Evolutionary conservation across 2,888 invertebrate genomes (phyloP).

Genomic region (Acronicta aceris): DNA sequence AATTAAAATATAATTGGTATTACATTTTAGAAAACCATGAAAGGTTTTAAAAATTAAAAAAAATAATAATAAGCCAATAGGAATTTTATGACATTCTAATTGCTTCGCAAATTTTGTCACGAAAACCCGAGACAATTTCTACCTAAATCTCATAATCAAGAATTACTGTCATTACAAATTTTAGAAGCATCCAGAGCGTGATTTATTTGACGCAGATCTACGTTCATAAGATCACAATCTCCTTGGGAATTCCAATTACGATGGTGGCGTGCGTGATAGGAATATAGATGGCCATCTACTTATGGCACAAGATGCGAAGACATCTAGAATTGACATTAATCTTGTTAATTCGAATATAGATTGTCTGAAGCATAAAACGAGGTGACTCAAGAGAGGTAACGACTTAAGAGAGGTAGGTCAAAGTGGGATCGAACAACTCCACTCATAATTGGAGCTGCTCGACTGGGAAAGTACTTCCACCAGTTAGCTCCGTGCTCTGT

Average conservation of each 20-base stretch:
- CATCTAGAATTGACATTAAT: conserved; percentile 38
- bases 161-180: conserved; percentile 60
- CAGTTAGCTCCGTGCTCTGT: too few species aligned
- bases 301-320: conserved; percentile 30
- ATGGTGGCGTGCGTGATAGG: conserved; percentile 70
- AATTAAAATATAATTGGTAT: too few species aligned
- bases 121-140: not conserved
- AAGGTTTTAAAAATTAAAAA: too few species aligned
- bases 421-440: too few species aligned
- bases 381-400: too few species aligned
- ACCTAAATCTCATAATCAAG: conserved; percentile 23
- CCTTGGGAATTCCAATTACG: conserved; percentile 83
- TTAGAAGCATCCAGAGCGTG: conserved; percentile 65
- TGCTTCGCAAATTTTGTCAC: not conserved
- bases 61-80: not conserved
- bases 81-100: too few species aligned
- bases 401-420: too few species aligned
- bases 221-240: conserved; percentile 79
- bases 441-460: too few species aligned
- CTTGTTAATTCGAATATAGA: conserved; percentile 26
- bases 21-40: too few species aligned
- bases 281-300: conserved; percentile 58
- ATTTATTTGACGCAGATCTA: conserved; percentile 76
- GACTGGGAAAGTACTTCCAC: too few species aligned
- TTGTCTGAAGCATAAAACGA: conserved; percentile 17